Evolutionary conservation across 2,797 vertebrate genomes (phyloP), one percentile per base, ranked within the genome.

Genomic region (Periparus ater): DNA sequence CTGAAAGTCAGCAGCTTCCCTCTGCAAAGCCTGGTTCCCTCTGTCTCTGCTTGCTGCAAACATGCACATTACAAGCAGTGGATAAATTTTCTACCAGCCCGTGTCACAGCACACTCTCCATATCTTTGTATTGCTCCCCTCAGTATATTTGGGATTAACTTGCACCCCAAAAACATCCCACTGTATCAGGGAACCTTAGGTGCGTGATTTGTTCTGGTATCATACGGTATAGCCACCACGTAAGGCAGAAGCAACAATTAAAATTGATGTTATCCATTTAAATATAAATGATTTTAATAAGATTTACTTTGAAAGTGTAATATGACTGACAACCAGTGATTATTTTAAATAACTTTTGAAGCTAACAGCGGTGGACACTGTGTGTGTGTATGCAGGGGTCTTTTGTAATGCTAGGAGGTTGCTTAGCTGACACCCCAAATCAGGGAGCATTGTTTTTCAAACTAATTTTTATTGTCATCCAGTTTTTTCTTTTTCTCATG

Each of bases 401-500:
- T 95, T 90, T 82, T 96, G 62, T 87, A 92, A 90, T 78, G 92
- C 77, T 93, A 57, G 88, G 76, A 93, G 89, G 71, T 80, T 89
- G 88, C 82, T 95, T 85, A 71, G 93, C 83, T 91, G 44, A 95
- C 85, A 91, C 94, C 97, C 96, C 96, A 96, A 96, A 97, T 96
- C 92, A 96, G 96, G 57, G 85, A 97, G 85, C 95, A 93, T 94
- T 98, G 97, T 97, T 98, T 98, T 97, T 98, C 92, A 82, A 96
- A 97, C 93, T 98, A 98, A 98, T 99, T 98, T 98, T 98, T 98
- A 98, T 97, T 98, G 98, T 98, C 97, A 97, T 95, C 74, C 93
- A 96, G 97, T 98, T 98, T 98, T 94, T 98, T 98, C 98, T 98
- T 98, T 98, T 98, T 97, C 97, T 98, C 94, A 92, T 97, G 96